Base-by-base conservation (phyloP, 2,797 vertebrate species). In the Saxicola maurus region DNA sequence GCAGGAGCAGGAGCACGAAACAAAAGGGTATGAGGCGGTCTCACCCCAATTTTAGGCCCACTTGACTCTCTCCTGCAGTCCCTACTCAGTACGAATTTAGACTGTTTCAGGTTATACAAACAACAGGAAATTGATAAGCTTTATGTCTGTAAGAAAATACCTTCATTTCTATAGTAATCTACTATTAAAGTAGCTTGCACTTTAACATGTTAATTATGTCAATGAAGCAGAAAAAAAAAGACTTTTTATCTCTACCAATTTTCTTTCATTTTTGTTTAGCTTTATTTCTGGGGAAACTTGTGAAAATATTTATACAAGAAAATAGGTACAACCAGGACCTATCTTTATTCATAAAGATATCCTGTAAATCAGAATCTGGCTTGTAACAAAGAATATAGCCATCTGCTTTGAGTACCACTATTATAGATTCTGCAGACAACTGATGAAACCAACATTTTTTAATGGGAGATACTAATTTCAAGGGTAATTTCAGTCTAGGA, bases 401-500 rank as follows among this genome's bases (percentile, higher is more conserved):
- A 46, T 66, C 68, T 86, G 51, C 42, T 43, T 62, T 1, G 4
- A 77, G 66, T 27, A 42, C 45, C 6, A 4, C 14, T 68, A 1
- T 43, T 62, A 77, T 21, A 64, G 52, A 46, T 82, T 67, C 72
- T 71, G 40, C 55, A 86, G 89, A 35, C 59, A 87, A 73, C 45
- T 56, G 33, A 88, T 76, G 59, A 84, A 87, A 71, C 2, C 35
- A 89, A 8, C 27, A 6, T 49, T 18, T 68, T 92, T 87, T 37
- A 81, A 76, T 67, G 20, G 42, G 30, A 91, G 55, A 55, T 42
- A 82, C 18, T 49, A 66, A 75, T 83, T 86, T 75, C 59, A 83
- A 78, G 88, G 48, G 76, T 86, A 83, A 92, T 83, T 92, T 90
- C 62, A 87, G 62, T 60, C 64, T 59, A 83, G 69, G 77, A 92